Evolutionary conservation across 92 coral and sea anemone genomes (phyloP), one percentile per base, ranked within the genome.

Genomic region (Nematostella vectensis): DNA sequence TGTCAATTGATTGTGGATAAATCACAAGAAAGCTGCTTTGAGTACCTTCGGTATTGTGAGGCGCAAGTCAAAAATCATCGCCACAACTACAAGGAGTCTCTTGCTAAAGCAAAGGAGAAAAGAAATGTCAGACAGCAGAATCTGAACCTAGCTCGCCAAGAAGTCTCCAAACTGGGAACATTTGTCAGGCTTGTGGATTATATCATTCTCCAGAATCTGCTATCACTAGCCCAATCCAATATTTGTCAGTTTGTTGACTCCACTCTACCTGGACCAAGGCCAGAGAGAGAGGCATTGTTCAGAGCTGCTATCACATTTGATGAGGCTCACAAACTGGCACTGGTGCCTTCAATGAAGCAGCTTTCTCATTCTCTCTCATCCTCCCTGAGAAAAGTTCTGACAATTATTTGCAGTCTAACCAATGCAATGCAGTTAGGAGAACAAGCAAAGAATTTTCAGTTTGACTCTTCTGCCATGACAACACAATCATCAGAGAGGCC

Each of bases 11-110:
- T 93, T 33, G 79, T 93, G 27, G 85, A 82, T 58, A 93, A 81
- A 70, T 85, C 99, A 1, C 83, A 79, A 55, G 93, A 88, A 10
- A 93, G 82, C 72, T 93, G 96, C 63, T 79, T 87, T 78, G 99
- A 93, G 31, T 93, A 93, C 57, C 71, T 93, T 48, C 76, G 84
- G 48, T 87, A 93, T 59, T 93, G 99, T 25, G 87, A 93, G 51
- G 82, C 80, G 22, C 99, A 87, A 54, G 80, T 93, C 48, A 70
- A 65, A 27, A 77, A 74, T 16, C 95, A 93, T 40, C 69, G 63
- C 8, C 88, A 69, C 20, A 82, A 93, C 57, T 83, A 76, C 56
- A 89, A 57, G 33, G 96, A 83, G 50, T 93, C 95, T 1, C 61
- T 93, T n/a, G 71, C 96, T 36, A 55, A 82, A 31, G 85, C 88